These are phyloP conservation scores for Charina bottae DNA, from an alignment of 2,113 vertebrate species.

Conservation along the genomic window DNA sequence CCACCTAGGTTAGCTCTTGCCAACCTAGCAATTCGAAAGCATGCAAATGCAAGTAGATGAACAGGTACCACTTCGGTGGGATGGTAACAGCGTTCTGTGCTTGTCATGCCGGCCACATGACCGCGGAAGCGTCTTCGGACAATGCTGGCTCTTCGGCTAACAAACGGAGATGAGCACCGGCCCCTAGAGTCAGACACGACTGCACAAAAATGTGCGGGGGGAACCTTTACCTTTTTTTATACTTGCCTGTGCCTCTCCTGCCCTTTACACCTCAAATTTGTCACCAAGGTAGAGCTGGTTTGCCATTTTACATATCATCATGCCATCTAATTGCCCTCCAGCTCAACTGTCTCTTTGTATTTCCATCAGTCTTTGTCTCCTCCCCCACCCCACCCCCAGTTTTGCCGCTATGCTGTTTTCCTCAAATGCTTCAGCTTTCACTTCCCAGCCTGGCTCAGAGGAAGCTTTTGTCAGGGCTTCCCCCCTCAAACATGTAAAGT, in stretches of 20 bases:
- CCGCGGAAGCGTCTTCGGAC: too few relatives aligned
- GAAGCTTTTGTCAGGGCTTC: conserved; percentile 4
- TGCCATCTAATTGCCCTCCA: conserved; percentile 40
- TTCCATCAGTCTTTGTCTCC: conserved; percentile 17
- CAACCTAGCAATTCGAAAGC: too few relatives aligned
- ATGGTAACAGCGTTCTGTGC: too few relatives aligned
- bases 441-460: conserved; percentile 1
- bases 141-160: too few relatives aligned
- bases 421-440: conserved; percentile 29
- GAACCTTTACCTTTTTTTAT: too few relatives aligned
- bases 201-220: too few relatives aligned
- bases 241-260: conserved; percentile 11
- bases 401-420: conserved; percentile 17
- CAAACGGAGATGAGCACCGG: too few relatives aligned
- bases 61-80: too few relatives aligned
- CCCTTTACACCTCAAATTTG: conserved; percentile 50
- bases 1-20: too few relatives aligned
- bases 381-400: not conserved
- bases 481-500: conserved; percentile 30
- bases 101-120: too few relatives aligned
- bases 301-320: conserved; percentile 40
- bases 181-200: too few relatives aligned
- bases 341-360: conserved; percentile 43
- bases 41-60: too few relatives aligned
- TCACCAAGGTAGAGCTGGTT: conserved; percentile 33